Evolutionary conservation across 2,113 vertebrate species (phyloP).

Genomic region (Ammodytes marinus): DNA sequence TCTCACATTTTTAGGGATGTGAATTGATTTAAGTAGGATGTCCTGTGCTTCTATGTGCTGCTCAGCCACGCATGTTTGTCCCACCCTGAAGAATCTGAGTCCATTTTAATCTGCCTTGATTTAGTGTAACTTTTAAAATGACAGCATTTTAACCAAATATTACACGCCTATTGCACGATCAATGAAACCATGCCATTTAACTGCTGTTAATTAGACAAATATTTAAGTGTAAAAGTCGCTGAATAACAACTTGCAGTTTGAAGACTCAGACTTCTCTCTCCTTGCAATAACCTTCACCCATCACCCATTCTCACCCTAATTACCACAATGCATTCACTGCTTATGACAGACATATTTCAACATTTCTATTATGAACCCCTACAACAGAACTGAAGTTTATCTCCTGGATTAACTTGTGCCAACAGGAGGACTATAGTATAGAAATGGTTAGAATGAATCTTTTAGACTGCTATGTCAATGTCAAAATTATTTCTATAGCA

Average conservation of each 20-base stretch:
- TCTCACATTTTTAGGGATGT: constrained; percentile 2
- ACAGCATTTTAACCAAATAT: not conserved
- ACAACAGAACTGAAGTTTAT: not conserved
- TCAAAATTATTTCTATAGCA: too few species aligned
- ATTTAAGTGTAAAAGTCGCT: not conserved
- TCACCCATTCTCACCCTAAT: not conserved
- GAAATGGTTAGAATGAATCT: too few species aligned
- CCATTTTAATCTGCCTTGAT: constrained; percentile 17
- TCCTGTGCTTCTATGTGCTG: constrained; percentile 46
- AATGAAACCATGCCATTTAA: not conserved
- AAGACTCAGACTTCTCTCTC: constrained; percentile 34
- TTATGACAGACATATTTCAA: not conserved
- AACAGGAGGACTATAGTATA: constrained; percentile 23
- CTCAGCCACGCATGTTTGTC: constrained; percentile 51
- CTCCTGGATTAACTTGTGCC: constrained; percentile 56
- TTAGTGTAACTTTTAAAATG: not conserved
- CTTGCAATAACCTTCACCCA: not conserved
- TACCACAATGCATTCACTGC: not conserved
- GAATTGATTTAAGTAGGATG: constrained; percentile 5
- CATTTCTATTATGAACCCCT: not conserved
- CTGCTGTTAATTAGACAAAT: too few species aligned
- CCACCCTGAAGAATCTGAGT: constrained; percentile 60
- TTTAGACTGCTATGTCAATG: too few species aligned
- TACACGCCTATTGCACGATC: not conserved
- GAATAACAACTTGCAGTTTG: not conserved